These are phyloP conservation scores for Huso huso DNA, from an alignment of 2,797 vertebrate genomes.

Conservation along the genomic window DNA sequence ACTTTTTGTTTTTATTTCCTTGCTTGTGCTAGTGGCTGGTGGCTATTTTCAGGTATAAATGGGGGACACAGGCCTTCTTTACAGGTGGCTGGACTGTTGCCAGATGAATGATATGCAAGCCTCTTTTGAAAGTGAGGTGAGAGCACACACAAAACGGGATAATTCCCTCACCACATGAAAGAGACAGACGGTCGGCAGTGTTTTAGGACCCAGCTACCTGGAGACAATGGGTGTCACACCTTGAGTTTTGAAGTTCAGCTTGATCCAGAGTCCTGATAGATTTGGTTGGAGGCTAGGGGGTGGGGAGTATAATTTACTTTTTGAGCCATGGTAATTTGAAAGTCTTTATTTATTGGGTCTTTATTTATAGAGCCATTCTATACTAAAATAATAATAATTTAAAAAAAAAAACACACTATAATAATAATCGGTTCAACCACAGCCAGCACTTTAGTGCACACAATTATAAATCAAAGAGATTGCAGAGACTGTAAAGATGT, in stretches of 20 bases:
- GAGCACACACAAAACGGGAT: constrained; percentile 36
- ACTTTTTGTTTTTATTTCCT: too few species aligned
- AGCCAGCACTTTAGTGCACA: constrained; percentile 3
- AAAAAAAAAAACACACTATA: not conserved
- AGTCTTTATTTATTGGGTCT: too few species aligned
- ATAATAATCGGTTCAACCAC: constrained; percentile 2
- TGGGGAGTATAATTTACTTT: too few species aligned
- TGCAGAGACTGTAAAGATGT: too few species aligned
- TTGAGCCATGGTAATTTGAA: too few species aligned
- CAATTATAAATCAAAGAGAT: too few species aligned
- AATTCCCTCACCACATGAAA: constrained; percentile 76
- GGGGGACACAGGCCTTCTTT: constrained; percentile 16
- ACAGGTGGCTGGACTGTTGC: constrained; percentile 46
- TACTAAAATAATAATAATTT: too few species aligned
- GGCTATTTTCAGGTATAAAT: not conserved
- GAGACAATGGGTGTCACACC: constrained; percentile 65
- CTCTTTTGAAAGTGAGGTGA: constrained; percentile 42
- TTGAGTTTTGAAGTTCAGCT: constrained; percentile 63
- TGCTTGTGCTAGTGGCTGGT: too few species aligned
- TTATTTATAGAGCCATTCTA: too few species aligned
- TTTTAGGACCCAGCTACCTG: constrained; percentile 59
- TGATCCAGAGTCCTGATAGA: constrained; percentile 68
- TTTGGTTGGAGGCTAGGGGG: constrained; percentile 19
- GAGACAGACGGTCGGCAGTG: constrained; percentile 49
- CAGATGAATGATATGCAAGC: constrained; percentile 46